Evolutionary conservation across 2,888 invertebrate genomes (phyloP), one percentile per base, ranked within the genome.

Genomic region (Myopa tessellatipennis): DNA sequence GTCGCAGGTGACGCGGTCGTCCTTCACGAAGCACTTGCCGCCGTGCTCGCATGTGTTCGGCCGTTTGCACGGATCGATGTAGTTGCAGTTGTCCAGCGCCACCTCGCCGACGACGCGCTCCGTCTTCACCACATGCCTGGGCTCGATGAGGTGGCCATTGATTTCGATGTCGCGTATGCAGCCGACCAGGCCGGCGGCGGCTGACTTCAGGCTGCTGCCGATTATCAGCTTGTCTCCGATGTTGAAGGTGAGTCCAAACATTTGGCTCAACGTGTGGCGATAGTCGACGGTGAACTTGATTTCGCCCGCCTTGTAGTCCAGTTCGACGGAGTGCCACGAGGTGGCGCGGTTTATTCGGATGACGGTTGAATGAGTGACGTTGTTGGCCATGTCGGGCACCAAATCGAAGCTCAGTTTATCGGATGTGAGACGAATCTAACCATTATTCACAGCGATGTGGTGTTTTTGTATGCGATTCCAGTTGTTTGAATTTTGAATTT

Each of bases 31-130:
- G 89, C 98, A 98, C 84, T 94, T 93, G 0, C 97, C 97, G 1
- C 94, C 96, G 86, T 98, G 97, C 85, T 97, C 96, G 85, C 98
- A 98, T 67, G 96, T 96, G 84, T 96, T 96, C 0, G 96, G 96
- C 80, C 96, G 91, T 58, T 94, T 94, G 85, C 97, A 97, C 0
- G 96, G 96, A 89, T 97, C 95, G 2, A 97, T 94, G 85, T 96
- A 95, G 85, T 95, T 93, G 87, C 97, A 97, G 85, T 96, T 96
- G 85, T 97, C 97, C 80, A 97, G 90, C 0, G 96, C 96, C 14
- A 97, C 96, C 89, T 96, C 96, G 4, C 96, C 96, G 0, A 96
- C 95, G 1, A 95, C 94, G 81, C 95, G 91, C 84, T 95, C 94
- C 5, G 95, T 95, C 87, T 95, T 95, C 81, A 95, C 93, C 73